phyloP scores from a whole-genome alignment of 2,888 invertebrate genomes.

The Lapara coniferarum region DNA sequence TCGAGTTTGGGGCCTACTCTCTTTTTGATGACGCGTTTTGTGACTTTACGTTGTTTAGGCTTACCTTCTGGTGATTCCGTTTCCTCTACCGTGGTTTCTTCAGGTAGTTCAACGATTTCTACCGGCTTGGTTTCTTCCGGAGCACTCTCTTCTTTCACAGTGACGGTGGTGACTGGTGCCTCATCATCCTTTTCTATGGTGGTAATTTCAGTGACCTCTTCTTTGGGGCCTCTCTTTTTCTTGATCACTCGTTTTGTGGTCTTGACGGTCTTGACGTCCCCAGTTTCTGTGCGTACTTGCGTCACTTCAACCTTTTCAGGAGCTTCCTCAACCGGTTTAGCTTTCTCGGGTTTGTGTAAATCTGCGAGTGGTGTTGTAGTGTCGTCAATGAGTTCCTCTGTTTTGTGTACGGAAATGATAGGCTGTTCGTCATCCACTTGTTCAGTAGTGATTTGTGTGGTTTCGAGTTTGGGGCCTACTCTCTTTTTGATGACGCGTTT shows the following conservation, averaged over 20 bases:
- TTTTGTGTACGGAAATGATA: background rate
- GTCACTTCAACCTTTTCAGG: background rate
- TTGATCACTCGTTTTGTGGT: background rate
- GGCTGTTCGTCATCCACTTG: background rate
- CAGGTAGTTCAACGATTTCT: slow-evolving; percentile 47
- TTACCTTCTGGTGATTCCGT: slow-evolving; percentile 34
- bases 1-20: slow-evolving; percentile 24
- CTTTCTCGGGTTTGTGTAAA: background rate
- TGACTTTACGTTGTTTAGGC: background rate
- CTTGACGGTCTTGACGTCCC: background rate
- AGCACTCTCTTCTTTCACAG: slow-evolving; percentile 18
- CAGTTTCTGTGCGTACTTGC: background rate
- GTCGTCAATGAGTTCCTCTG: background rate
- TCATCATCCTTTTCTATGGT: background rate
- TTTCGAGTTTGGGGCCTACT: background rate
- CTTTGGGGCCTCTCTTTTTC: background rate
- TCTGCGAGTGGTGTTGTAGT: slow-evolving; percentile 37
- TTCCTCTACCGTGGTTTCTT: slow-evolving; percentile 38
- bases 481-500: background rate
- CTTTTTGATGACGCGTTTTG: background rate
- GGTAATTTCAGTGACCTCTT: background rate
- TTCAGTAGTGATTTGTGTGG: background rate
- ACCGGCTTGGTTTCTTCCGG: slow-evolving; percentile 37
- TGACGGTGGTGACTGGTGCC: background rate
- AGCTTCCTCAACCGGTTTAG: background rate